These are phyloP conservation scores for Myotis lucifugus DNA, from an alignment of 2,113 vertebrate genomes.

Conservation along the genomic window DNA sequence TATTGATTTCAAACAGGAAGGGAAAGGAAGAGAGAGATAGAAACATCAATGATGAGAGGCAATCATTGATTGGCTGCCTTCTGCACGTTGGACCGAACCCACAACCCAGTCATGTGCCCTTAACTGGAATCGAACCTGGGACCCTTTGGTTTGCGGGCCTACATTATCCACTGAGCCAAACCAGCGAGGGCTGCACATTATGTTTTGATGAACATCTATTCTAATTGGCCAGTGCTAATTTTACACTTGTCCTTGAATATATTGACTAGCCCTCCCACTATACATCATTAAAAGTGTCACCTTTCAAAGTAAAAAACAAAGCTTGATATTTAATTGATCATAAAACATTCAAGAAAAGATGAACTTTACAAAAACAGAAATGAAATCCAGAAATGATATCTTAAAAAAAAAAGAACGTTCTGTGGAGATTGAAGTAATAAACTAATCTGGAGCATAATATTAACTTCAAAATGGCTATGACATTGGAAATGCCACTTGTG, in stretches of 20 bases:
- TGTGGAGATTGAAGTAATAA: not conserved
- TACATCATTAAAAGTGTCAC: not conserved
- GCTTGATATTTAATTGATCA: not conserved
- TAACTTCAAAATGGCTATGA: not conserved
- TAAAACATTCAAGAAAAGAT: not conserved
- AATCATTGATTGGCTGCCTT: too few species aligned
- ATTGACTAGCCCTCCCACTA: not conserved
- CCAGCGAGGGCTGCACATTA: not conserved
- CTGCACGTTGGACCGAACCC: too few species aligned
- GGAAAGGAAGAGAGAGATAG: too few species aligned
- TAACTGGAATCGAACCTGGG: too few species aligned
- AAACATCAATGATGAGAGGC: too few species aligned
- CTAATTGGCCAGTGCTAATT: not conserved
- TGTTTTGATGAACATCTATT: not conserved
- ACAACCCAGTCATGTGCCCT: too few species aligned
- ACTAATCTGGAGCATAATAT: not conserved
- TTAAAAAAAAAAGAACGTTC: not conserved
- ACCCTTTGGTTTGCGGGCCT: too few species aligned
- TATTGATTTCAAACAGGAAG: too few species aligned
- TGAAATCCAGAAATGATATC: not conserved
- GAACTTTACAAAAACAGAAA: not conserved
- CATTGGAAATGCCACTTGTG: not conserved
- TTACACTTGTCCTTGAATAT: not conserved
- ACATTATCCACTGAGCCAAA: too few species aligned
- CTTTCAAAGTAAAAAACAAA: slow-evolving; percentile 4